A percentile compares a stretch with the other conserved stretches of the same genome.
These are phyloP conservation scores for Amphimallon solstitiale DNA, from an alignment of 2,888 invertebrate species.

Conservation along the genomic window DNA sequence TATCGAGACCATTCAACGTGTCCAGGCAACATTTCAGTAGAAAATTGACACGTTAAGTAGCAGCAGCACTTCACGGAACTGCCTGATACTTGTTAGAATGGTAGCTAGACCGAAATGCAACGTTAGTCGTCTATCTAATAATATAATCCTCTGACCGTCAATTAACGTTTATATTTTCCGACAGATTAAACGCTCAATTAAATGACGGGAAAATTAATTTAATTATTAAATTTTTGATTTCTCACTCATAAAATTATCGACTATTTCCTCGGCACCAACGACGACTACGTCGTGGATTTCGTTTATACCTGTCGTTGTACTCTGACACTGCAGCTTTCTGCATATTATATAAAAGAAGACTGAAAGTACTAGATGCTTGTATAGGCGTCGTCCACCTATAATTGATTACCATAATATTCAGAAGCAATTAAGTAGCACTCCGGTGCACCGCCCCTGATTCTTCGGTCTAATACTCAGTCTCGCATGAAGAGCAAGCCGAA, in stretches of 20 bases:
- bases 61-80: not conserved
- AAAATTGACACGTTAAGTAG: not conserved
- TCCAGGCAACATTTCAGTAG: not conserved
- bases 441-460: conserved; percentile 49
- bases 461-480: conserved; percentile 50
- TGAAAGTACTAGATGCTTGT: conserved; percentile 32
- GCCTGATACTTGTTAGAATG: not conserved
- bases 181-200: not conserved
- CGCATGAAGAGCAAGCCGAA: conserved; percentile 24
- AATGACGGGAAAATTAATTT: conserved; percentile 6
- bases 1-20: not conserved
- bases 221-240: not conserved
- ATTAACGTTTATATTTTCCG: not conserved
- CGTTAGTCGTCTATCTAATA: not conserved
- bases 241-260: not conserved
- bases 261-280: not conserved
- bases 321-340: not conserved
- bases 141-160: not conserved
- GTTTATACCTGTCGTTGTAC: not conserved
- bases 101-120: too few relatives aligned
- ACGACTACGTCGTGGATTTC: not conserved
- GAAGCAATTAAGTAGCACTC: conserved; percentile 51
- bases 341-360: conserved; percentile 1
- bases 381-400: conserved; percentile 41
- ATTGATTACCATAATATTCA: conserved; percentile 49